These are phyloP conservation scores for Clarias gariepinus DNA, from an alignment of 2,113 vertebrate genomes.

Conservation along the genomic window DNA sequence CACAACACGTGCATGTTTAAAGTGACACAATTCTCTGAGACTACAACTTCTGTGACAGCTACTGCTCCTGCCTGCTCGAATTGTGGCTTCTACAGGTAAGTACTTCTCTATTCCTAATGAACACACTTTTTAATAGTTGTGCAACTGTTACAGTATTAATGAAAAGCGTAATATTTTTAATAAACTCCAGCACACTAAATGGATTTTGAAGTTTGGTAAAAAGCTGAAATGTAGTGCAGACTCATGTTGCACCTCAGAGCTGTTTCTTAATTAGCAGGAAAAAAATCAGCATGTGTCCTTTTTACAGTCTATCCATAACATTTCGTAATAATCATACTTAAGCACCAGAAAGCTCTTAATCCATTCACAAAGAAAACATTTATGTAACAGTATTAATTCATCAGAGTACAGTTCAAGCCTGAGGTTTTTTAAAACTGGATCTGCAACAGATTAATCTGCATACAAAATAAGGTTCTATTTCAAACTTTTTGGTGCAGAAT, in stretches of 20 bases:
- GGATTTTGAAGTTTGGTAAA: not conserved
- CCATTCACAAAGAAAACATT: conserved; percentile 33
- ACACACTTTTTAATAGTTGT: not conserved
- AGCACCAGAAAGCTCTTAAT: conserved; percentile 21
- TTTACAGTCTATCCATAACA: not conserved
- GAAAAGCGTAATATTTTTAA: not conserved
- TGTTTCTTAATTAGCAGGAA: conserved; percentile 3
- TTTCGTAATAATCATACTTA: conserved; percentile 53
- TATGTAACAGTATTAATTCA: conserved; percentile 41
- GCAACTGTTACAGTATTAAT: not conserved
- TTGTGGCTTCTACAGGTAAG: conserved; percentile 18
- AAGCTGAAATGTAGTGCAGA: not conserved
- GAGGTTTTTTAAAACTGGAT: conserved; percentile 8
- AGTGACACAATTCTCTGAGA: conserved; percentile 10
- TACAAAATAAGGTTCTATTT: not conserved
- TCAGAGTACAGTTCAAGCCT: conserved; percentile 4
- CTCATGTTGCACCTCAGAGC: not conserved
- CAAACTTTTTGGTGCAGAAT: not conserved
- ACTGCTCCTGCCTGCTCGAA: not conserved
- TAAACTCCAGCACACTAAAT: not conserved
- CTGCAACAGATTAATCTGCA: not conserved
- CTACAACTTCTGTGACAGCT: not conserved
- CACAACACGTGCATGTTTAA: conserved; percentile 42
- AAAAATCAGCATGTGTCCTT: not conserved
- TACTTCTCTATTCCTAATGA: no score